phyloP scores from a whole-genome alignment of 2,113 vertebrate genomes.

The Menura novaehollandiae region DNA sequence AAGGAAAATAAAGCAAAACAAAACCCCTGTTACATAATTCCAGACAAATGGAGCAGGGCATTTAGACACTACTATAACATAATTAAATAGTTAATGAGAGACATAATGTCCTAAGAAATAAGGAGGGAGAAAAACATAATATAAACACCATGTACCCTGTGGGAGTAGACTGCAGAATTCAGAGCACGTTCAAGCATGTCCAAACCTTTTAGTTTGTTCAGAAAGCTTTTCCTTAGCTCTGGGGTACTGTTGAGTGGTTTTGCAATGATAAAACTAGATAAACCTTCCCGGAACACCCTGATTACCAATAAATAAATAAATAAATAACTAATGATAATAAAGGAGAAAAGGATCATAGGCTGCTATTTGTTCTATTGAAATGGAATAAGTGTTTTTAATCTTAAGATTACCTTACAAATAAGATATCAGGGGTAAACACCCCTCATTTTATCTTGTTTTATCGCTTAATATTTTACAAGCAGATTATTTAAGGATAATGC shows the following conservation, averaged over 20 bases:
- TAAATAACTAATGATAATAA: background rate
- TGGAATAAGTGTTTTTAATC: background rate
- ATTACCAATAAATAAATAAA: background rate
- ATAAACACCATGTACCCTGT: background rate
- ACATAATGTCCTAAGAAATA: background rate
- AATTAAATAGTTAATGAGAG: background rate
- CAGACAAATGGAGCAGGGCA: background rate
- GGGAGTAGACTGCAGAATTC: background rate
- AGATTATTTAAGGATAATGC: background rate
- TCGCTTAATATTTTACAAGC: background rate
- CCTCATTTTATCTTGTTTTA: background rate
- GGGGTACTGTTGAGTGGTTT: background rate
- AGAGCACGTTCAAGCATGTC: background rate
- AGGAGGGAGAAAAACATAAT: background rate
- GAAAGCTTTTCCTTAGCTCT: background rate
- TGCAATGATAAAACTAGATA: background rate
- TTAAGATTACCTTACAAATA: background rate
- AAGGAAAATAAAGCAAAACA: background rate
- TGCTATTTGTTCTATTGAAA: background rate
- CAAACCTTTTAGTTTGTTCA: background rate
- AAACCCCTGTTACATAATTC: background rate
- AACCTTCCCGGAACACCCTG: background rate
- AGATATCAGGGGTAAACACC: rapidly evolving
- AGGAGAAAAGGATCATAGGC: rapidly evolving
- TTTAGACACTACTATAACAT: background rate